Base-by-base conservation (phyloP, 2,113 vertebrate species). In the Barbus barbus region DNA sequence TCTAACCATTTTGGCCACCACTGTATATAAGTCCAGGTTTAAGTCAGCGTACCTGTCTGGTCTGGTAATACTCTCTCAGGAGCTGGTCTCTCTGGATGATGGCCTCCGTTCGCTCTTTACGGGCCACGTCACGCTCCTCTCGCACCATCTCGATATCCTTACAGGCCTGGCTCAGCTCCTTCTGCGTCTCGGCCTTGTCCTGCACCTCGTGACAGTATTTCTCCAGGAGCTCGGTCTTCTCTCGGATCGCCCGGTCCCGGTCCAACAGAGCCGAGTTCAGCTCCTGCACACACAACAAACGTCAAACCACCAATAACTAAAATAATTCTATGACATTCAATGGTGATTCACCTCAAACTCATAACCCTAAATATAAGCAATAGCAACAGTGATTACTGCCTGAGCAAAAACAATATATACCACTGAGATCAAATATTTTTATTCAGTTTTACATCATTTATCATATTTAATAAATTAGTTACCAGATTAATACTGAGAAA, bases 141-240 rank as follows among this genome's bases (percentile, higher is more conserved):
- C 94, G 94, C 75, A 94, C 95, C 1, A 91, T 95, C 90, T 96
- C 95, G 11, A 96, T 95, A 92, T 96, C 95, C 84, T 94, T 96
- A 90, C 95, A 96, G 85, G 95, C 96, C 93, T 97, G 96, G 86
- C 95, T 96, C 86, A 97, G 91, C 84, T 95, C 95, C 85, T 95
- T 96, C 89, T 96, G 94, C 20, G 96, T 95, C 91, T 97, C 95
- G 2, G 95, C 91, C 89, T 96, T 96, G 91, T 95, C 95, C 90
- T 96, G 96, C 81, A 95, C 95, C 89, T 97, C 96, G 51, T 95
- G 94, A 89, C 95, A 96, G 90, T 95, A 96, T 84, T 96, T 96
- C 89, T 97, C 97, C 92, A 97, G 94, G 81, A 97, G 94, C 89
- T 97, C 97, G 67, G 96, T 96, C 91, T 95, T 95, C 87, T 97